These are phyloP conservation scores for Clusia tigrina DNA, from an alignment of 2,888 invertebrate species.

Conservation along the genomic window DNA sequence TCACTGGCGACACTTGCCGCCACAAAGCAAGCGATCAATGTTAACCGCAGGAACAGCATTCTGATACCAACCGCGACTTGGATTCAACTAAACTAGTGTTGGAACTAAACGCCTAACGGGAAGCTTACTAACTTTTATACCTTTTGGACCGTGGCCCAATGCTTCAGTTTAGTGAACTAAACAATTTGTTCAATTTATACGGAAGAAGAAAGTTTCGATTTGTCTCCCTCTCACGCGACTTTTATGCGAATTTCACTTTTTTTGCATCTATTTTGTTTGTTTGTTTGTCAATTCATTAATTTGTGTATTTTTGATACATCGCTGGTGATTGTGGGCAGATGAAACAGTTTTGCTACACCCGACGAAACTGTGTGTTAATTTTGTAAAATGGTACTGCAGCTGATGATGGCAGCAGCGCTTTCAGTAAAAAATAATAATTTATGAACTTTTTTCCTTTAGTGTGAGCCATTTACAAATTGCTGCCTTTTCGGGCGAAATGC, in stretches of 20 bases:
- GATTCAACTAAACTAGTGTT: neutral
- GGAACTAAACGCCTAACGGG: conserved; percentile 25
- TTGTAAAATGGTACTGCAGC: too few relatives aligned
- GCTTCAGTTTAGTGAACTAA: neutral
- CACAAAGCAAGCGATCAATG: neutral
- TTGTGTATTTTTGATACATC: neutral
- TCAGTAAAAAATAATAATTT: too few relatives aligned
- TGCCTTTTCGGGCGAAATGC: neutral
- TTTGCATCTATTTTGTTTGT: conserved; percentile 8
- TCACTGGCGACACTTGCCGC: neutral
- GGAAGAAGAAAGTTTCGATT: neutral
- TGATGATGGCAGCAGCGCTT: too few relatives aligned
- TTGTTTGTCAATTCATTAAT: conserved; percentile 7
- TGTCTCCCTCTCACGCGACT: neutral
- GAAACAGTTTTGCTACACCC: too few relatives aligned
- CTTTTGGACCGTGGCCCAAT: conserved; percentile 11
- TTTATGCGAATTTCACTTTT: conserved; percentile 6
- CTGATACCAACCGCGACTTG: conserved; percentile 12
- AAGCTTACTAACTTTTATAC: conserved; percentile 31
- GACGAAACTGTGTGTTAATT: too few relatives aligned
- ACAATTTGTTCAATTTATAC: neutral
- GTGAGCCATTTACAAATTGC: neutral
- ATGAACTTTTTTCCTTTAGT: neutral
- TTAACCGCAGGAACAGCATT: conserved; percentile 17
- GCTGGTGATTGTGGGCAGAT: too few relatives aligned